A percentile compares a stretch with the other conserved stretches of the same genome.
These are phyloP conservation scores for Zoanthus gigantus DNA, from an alignment of 92 coral and sea anemone genomes.

Conservation along the genomic window DNA sequence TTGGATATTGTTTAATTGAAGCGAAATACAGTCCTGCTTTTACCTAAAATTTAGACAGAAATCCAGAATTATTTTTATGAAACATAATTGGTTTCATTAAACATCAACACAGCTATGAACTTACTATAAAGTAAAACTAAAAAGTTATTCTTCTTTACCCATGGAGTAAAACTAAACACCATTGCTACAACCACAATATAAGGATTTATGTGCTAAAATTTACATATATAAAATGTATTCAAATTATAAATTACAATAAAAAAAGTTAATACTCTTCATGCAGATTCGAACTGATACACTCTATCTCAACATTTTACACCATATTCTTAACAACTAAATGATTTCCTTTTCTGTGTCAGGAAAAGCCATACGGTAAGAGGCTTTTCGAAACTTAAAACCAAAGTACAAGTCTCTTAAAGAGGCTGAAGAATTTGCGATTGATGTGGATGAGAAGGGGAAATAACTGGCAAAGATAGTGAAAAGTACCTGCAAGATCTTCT, in stretches of 20 bases:
- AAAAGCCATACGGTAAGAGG: conserved; percentile 13
- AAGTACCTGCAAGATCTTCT: background rate
- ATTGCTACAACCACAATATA: background rate
- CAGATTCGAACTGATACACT: background rate
- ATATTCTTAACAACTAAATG: background rate
- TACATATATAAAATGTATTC: background rate
- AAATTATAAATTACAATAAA: no score
- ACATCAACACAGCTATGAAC: background rate
- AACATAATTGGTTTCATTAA: background rate
- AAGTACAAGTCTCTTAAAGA: background rate
- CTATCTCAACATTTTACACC: background rate
- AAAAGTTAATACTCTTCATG: background rate
- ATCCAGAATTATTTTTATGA: no score
- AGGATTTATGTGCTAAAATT: background rate
- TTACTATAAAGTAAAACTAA: no score
- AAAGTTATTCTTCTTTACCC: background rate
- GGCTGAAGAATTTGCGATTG: conserved; percentile 1
- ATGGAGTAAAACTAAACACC: background rate
- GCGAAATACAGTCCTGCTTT: background rate
- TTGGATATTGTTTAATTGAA: background rate
- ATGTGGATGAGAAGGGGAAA: background rate
- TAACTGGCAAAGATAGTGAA: background rate
- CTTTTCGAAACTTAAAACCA: background rate
- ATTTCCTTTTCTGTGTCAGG: background rate
- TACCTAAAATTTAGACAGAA: background rate